These are phyloP conservation scores for Ceratina calcarata DNA, from an alignment of 1,140 invertebrate genomes.

Conservation along the genomic window DNA sequence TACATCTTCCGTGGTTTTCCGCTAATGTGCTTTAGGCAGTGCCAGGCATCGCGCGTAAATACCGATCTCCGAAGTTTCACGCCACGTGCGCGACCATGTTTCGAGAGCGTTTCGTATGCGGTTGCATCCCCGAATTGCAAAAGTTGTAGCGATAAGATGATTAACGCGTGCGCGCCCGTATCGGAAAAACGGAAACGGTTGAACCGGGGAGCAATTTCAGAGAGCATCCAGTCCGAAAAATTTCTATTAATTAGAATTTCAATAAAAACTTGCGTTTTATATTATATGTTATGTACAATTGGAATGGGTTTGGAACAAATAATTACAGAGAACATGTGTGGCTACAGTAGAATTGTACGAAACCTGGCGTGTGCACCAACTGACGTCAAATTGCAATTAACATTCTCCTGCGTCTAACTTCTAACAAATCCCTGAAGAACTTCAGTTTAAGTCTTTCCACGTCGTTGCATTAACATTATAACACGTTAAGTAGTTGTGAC, in stretches of 20 bases:
- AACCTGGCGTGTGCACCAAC: not conserved
- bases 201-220: no score
- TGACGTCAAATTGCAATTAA: slow-evolving; percentile 16
- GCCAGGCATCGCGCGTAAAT: slow-evolving; percentile 9
- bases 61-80: slow-evolving; percentile 44
- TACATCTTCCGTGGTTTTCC: slow-evolving; percentile 55
- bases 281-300: no score
- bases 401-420: not conserved
- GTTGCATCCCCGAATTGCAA: not conserved
- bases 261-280: no score
- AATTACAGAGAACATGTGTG: no score
- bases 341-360: not conserved
- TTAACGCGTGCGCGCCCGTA: no score
- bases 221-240: no score
- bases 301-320: no score
- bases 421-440: not conserved
- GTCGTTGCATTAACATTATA: no score
- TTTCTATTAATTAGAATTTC: no score
- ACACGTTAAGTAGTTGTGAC: not conserved
- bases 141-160: no score
- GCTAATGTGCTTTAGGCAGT: slow-evolving; percentile 53
- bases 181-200: no score
- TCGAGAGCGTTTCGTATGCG: not conserved
- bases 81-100: no score
- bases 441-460: not conserved